Percentiles rank a stretch among this genome's conserved stretches.
Evolutionary conservation across 2,797 vertebrate species (phyloP).

Genomic region (Crax fasciolata): DNA sequence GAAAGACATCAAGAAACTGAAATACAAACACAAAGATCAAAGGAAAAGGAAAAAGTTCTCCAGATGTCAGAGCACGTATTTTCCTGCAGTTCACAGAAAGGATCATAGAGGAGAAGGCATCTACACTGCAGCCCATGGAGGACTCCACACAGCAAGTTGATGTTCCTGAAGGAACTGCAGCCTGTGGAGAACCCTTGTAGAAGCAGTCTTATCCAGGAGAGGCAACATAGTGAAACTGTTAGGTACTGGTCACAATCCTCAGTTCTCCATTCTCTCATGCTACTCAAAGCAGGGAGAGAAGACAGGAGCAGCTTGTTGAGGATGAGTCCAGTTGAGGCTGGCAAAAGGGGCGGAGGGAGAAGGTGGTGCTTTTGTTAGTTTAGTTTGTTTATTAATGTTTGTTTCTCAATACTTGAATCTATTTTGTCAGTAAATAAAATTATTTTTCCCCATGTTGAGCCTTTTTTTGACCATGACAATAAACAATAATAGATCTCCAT

Average conservation of each 20-base stretch:
- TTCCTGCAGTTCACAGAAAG: not conserved
- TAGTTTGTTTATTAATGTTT: not conserved
- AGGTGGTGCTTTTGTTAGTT: not conserved
- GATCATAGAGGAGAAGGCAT: not conserved
- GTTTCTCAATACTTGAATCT: not conserved
- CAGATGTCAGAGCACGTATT: not conserved
- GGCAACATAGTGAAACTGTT: not conserved
- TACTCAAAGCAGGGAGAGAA: not conserved
- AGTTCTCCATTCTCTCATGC: accelerated
- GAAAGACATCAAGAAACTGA: not conserved
- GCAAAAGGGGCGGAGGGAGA: not conserved
- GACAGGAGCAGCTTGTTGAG: not conserved
- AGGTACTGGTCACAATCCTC: accelerated
- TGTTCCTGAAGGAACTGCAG: not conserved
- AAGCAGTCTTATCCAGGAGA: not conserved
- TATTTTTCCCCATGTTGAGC: not conserved
- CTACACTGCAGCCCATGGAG: not conserved
- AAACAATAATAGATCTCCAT: not conserved
- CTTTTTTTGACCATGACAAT: not conserved
- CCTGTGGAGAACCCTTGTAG: not conserved
- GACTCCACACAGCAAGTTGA: accelerated
- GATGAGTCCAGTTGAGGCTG: not conserved
- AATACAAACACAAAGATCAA: not conserved
- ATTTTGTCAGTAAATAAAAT: not conserved
- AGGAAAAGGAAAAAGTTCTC: not conserved